Evolutionary conservation across 2,113 vertebrate genomes (phyloP).

Genomic region (Lichenostomus cassidix): DNA sequence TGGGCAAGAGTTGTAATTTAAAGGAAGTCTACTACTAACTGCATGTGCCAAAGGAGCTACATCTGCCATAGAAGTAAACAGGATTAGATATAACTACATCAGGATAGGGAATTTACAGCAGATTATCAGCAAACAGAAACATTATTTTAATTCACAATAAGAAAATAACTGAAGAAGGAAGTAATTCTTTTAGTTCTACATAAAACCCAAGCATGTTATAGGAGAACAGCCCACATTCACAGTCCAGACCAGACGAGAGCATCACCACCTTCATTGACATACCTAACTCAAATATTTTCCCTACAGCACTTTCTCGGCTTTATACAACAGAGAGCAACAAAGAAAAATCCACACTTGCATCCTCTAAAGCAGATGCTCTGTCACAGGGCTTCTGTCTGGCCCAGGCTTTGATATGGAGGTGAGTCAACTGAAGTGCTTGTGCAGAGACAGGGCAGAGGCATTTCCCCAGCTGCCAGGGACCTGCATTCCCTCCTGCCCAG

Average conservation of each 20-base stretch:
- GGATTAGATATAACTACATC: background rate
- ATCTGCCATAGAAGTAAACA: background rate
- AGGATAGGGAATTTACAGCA: background rate
- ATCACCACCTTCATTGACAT: fast-evolving
- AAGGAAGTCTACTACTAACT: background rate
- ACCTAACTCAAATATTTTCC: background rate
- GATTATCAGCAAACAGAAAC: background rate
- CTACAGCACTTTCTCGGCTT: background rate
- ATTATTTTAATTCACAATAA: background rate
- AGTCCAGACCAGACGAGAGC: background rate
- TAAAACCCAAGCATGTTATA: background rate
- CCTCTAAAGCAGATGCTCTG: background rate
- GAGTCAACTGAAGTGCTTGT: background rate
- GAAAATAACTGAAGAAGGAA: background rate
- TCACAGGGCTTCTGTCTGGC: background rate
- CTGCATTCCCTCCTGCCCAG: background rate
- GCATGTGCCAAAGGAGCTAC: background rate
- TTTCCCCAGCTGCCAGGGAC: background rate
- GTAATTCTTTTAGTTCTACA: background rate
- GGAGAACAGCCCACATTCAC: background rate
- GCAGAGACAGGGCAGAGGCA: background rate
- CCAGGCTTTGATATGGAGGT: background rate
- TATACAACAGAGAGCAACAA: background rate
- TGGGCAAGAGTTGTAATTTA: background rate
- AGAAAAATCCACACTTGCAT: background rate